phyloP scores from a whole-genome alignment of 1,140 invertebrate species.

The Sinella curviseta region DNA sequence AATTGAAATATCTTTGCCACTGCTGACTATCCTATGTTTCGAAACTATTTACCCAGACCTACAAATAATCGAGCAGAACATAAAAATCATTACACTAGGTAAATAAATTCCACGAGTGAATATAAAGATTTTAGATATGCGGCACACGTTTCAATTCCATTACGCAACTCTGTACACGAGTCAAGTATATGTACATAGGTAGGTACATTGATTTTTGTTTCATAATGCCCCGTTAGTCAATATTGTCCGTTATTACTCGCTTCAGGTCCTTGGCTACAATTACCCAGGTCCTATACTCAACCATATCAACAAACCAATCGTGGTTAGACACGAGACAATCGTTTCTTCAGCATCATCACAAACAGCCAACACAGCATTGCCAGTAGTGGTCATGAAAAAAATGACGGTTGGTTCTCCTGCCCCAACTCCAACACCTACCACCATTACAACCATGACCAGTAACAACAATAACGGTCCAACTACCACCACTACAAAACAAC shows the following conservation, averaged over 20 bases:
- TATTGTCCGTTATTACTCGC: neutral
- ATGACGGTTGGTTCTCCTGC: neutral
- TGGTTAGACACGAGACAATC: constrained; percentile 6
- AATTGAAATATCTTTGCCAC: too few species aligned
- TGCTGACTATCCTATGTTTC: too few species aligned
- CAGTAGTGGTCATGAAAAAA: neutral
- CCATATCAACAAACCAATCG: neutral
- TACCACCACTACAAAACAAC: neutral
- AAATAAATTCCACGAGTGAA: too few species aligned
- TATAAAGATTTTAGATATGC: too few species aligned
- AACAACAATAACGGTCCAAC: neutral
- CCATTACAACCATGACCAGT: neutral
- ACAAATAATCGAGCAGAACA: too few species aligned
- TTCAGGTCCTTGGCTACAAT: neutral
- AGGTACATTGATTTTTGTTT: neutral
- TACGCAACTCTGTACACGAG: too few species aligned
- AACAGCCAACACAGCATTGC: neutral
- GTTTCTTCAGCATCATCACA: neutral
- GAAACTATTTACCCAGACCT: too few species aligned
- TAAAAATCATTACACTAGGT: too few species aligned
- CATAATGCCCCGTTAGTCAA: neutral
- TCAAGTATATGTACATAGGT: too few species aligned
- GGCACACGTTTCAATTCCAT: too few species aligned
- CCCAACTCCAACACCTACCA: neutral
- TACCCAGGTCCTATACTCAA: neutral